phyloP scores from a whole-genome alignment of 2,888 invertebrate species.

The Platycheirus albimanus region DNA sequence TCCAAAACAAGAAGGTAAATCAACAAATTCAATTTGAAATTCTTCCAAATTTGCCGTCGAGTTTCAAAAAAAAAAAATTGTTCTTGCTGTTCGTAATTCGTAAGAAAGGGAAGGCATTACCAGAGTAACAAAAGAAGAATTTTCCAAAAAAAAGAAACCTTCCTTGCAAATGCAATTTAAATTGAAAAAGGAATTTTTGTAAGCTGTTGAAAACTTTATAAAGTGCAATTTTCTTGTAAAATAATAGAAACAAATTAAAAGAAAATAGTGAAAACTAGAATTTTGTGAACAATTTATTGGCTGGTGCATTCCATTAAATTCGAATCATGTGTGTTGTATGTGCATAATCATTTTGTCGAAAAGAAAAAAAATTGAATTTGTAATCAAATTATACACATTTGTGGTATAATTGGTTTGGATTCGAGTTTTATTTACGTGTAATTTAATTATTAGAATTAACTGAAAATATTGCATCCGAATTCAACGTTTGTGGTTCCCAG shows the following conservation, averaged over 20 bases:
- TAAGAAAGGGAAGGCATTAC: constrained; percentile 66
- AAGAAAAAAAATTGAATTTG: constrained; percentile 49
- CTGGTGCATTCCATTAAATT: constrained; percentile 59
- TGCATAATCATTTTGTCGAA: constrained; percentile 48
- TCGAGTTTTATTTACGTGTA: constrained; percentile 49
- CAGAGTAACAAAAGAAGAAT: constrained; percentile 68
- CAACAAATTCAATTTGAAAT: constrained; percentile 39
- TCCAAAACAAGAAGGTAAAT: constrained; percentile 59
- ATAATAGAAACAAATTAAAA: neutral
- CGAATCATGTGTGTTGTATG: constrained; percentile 60
- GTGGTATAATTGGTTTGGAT: constrained; percentile 58
- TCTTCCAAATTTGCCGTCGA: constrained; percentile 2
- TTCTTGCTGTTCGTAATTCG: constrained; percentile 47
- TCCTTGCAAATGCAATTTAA: constrained; percentile 33
- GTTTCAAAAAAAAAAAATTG: constrained; percentile 35
- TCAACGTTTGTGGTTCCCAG: constrained; percentile 5
- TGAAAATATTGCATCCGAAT: constrained; percentile 44
- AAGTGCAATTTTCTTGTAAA: constrained; percentile 19
- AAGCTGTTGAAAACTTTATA: neutral
- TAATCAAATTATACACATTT: constrained; percentile 60
- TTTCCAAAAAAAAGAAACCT: constrained; percentile 12
- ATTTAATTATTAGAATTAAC: constrained; percentile 63
- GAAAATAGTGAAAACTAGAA: constrained; percentile 16
- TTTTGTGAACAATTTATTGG: constrained; percentile 1
- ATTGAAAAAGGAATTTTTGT: neutral